These are phyloP conservation scores for Leptopilina myrica DNA, from an alignment of 2,888 invertebrate species.

Conservation along the genomic window DNA sequence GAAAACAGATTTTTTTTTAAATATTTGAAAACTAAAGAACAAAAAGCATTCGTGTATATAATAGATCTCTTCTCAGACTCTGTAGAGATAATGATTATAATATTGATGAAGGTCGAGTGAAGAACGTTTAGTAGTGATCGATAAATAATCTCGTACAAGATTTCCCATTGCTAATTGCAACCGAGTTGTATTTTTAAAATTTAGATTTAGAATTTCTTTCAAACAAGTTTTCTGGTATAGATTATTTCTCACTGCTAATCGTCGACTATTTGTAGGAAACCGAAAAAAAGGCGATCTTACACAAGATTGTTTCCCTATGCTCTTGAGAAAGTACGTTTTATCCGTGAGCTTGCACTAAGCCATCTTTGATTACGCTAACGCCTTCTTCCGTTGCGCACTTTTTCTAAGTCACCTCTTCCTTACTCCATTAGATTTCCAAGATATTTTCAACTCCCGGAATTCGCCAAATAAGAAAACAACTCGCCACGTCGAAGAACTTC, in stretches of 20 bases:
- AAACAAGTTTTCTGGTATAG: background rate
- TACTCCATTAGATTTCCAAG: background rate
- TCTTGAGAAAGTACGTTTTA: conserved; percentile 9
- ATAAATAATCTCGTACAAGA: conserved; percentile 14
- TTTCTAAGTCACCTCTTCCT: conserved; percentile 5
- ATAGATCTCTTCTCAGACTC: too few species aligned
- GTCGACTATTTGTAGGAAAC: background rate
- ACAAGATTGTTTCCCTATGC: background rate
- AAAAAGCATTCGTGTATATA: too few species aligned
- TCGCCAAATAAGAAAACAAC: too few species aligned
- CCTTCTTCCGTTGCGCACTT: background rate
- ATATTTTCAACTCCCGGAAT: background rate
- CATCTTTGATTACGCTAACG: background rate
- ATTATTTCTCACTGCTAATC: conserved; percentile 28
- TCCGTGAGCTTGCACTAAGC: background rate
- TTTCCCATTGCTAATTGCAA: background rate
- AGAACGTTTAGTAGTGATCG: background rate
- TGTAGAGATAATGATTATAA: too few species aligned
- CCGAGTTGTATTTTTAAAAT: background rate
- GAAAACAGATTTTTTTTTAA: too few species aligned
- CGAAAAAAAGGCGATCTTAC: background rate
- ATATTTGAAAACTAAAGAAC: too few species aligned
- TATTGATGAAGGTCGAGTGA: too few species aligned
- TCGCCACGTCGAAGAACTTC: too few species aligned
- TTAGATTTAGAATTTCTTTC: background rate